phyloP scores from a whole-genome alignment of 2,113 vertebrate genomes.

The Limanda limanda region DNA sequence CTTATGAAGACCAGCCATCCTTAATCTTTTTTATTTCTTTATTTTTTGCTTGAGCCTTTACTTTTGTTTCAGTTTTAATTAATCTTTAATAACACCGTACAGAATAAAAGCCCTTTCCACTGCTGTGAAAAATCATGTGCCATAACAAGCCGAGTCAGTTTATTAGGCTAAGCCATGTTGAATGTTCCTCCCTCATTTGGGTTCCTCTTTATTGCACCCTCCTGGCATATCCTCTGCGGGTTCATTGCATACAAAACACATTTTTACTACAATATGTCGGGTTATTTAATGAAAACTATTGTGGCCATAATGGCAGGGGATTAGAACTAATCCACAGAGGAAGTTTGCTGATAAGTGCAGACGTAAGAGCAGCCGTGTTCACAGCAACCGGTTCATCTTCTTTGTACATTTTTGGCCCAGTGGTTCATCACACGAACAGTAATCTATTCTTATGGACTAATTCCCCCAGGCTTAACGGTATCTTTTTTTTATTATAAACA shows the following conservation, averaged over 20 bases:
- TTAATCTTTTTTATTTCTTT: slow-evolving; percentile 19
- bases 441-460: slow-evolving; percentile 37
- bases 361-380: slow-evolving; percentile 61
- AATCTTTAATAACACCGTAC: slow-evolving; percentile 54
- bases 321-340: slow-evolving; percentile 72
- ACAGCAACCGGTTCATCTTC: slow-evolving; percentile 58
- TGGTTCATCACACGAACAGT: slow-evolving; percentile 47
- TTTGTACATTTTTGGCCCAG: slow-evolving; percentile 44
- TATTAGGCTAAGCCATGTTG: slow-evolving; percentile 62
- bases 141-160: slow-evolving; percentile 46
- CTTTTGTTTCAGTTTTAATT: slow-evolving; percentile 65
- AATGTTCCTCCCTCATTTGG: slow-evolving; percentile 58
- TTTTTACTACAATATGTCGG: slow-evolving; percentile 69
- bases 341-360: slow-evolving; percentile 71
- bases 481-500: slow-evolving; percentile 11
- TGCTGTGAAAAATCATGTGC: slow-evolving; percentile 51
- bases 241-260: slow-evolving; percentile 69
- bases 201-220: slow-evolving; percentile 58
- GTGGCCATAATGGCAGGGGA: slow-evolving; percentile 66
- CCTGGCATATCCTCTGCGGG: slow-evolving; percentile 52
- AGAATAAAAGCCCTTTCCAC: slow-evolving; percentile 53
- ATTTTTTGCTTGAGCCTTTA: slow-evolving; percentile 46
- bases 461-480: slow-evolving; percentile 1
- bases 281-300: slow-evolving; percentile 77
- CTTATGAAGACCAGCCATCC: neutral